Percentiles rank a stretch among this genome's conserved stretches.
phyloP scores from a whole-genome alignment of 2,797 vertebrate genomes.

The Furcifer pardalis region DNA sequence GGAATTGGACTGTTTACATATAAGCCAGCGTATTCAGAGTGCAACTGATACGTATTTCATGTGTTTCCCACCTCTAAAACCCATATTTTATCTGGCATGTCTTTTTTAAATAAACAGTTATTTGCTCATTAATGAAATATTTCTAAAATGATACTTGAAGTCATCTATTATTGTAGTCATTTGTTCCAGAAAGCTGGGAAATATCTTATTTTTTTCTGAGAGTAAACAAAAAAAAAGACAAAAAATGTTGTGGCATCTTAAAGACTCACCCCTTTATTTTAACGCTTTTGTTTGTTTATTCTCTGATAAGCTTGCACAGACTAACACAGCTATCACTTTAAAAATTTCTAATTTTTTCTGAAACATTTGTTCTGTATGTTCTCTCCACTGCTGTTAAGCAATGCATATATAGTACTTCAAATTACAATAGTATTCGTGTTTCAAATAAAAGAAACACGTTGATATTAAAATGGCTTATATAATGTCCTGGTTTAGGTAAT shows the following conservation, averaged over 20 bases:
- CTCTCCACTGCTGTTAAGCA: not conserved
- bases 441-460: not conserved
- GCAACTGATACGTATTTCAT: not conserved
- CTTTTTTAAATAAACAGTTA: not conserved
- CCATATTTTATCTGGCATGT: not conserved
- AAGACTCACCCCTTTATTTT: no score
- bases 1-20: not conserved
- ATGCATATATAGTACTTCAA: not conserved
- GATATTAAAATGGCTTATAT: not conserved
- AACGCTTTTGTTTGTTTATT: no score
- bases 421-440: not conserved
- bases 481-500: no score
- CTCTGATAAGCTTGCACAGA: no score
- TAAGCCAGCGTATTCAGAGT: not conserved
- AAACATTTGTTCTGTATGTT: not conserved
- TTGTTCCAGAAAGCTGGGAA: not conserved
- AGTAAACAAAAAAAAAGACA: no score
- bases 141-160: slow-evolving; percentile 19
- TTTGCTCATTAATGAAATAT: not conserved
- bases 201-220: not conserved
- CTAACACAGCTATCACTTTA: no score
- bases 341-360: no score
- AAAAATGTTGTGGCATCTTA: no score
- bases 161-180: not conserved
- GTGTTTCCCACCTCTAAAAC: not conserved